Percentiles rank a stretch among this genome's conserved stretches.
phyloP scores from a whole-genome alignment of 2,888 invertebrate species.

The Tenthredo mesomela region DNA sequence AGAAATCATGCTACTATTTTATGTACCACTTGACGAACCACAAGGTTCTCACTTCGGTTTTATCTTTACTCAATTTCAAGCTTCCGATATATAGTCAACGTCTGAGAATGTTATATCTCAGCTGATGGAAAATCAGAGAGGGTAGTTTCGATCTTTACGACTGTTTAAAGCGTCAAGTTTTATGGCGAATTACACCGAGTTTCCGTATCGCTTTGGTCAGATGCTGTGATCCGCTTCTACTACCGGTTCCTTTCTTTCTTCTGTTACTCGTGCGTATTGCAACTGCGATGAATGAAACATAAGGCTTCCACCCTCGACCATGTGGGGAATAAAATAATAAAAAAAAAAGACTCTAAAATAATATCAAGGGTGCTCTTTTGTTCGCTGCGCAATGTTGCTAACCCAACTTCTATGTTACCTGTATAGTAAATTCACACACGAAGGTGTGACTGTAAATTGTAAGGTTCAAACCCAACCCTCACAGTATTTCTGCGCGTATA shows the following conservation, averaged over 20 bases:
- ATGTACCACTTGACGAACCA: neutral
- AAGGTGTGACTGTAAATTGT: constrained; percentile 4
- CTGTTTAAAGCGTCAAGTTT: constrained; percentile 33
- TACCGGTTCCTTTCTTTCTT: neutral
- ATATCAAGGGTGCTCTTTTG: neutral
- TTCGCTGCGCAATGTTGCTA: neutral
- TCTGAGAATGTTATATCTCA: constrained; percentile 21
- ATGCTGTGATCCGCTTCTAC: constrained; percentile 13
- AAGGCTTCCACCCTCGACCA: neutral
- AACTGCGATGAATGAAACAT: constrained; percentile 32
- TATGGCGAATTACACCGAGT: constrained; percentile 31
- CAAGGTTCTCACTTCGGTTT: neutral
- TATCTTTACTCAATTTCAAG: constrained; percentile 29
- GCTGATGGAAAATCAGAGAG: constrained; percentile 27
- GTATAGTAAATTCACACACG: neutral
- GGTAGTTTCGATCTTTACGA: constrained; percentile 38
- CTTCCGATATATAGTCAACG: neutral
- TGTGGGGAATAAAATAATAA: neutral
- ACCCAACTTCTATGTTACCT: neutral
- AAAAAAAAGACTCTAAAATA: neutral
- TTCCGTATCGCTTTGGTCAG: constrained; percentile 33
- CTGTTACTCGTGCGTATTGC: neutral
- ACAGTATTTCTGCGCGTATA: neutral
- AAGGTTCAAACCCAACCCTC: neutral
- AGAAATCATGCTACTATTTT: neutral